A percentile compares a stretch with the other conserved stretches of the same genome.
Conservation (phyloP, 2,113 vertebrate genomes). For the Stigmatopora argus region DNA sequence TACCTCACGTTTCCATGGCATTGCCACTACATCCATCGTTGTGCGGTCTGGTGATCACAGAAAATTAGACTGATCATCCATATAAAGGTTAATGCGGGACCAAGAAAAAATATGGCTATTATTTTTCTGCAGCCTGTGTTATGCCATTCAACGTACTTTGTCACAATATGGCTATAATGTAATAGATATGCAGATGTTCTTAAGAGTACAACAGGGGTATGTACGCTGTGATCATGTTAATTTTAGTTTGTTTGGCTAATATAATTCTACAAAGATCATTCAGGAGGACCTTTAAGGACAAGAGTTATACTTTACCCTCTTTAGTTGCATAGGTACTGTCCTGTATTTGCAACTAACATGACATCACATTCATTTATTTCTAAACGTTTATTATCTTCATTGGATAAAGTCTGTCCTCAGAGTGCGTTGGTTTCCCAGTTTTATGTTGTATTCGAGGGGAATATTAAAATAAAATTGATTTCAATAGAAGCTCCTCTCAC, state of each 20-base stretch:
- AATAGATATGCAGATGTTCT: neutral
- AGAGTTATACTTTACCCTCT: no score
- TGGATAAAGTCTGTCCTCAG: no score
- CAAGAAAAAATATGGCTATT: neutral
- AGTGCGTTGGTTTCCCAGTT: no score
- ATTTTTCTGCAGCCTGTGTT: neutral
- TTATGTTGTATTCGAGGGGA: no score
- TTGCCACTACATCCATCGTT: neutral
- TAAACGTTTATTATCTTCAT: no score
- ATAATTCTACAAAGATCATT: neutral
- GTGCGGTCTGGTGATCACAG: neutral
- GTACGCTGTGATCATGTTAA: neutral
- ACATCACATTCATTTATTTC: no score
- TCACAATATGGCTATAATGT: neutral
- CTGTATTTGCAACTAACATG: no score
- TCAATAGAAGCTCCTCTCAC: no score
- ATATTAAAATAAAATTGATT: no score
- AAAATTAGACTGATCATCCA: neutral
- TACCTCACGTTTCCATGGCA: neutral
- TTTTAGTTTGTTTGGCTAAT: neutral
- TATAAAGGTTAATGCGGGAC: conserved; percentile 6
- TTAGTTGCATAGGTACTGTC: no score
- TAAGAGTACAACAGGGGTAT: neutral
- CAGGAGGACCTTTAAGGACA: no score
- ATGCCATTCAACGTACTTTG: neutral